Conservation (phyloP, 2,888 invertebrate genomes). For the Chironomus riparius region DNA sequence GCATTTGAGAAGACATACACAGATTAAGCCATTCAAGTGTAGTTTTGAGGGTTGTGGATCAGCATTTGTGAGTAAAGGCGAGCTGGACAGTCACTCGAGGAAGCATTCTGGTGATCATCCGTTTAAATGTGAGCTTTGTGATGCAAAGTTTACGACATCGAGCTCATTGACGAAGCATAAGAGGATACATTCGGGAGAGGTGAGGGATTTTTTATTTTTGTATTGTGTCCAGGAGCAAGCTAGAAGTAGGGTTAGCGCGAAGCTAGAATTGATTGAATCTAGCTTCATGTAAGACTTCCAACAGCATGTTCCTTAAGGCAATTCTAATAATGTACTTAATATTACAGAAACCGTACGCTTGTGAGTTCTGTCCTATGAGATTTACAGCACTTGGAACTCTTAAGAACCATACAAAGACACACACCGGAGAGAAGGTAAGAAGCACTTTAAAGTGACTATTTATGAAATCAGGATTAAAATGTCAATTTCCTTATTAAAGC, state of each 20-base stretch:
- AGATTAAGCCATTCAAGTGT: constrained; percentile 42
- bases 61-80: constrained; percentile 42
- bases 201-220: background rate
- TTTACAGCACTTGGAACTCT: constrained; percentile 50
- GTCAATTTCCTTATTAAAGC: constrained; percentile 37
- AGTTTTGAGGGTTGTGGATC: constrained; percentile 40
- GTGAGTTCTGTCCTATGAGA: constrained; percentile 50
- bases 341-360: constrained; percentile 47
- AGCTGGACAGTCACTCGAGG: background rate
- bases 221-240: too few species aligned
- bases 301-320: too few species aligned
- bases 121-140: constrained; percentile 47
- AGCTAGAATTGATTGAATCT: too few species aligned
- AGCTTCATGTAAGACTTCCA: too few species aligned
- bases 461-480: background rate
- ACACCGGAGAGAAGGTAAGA: constrained; percentile 46
- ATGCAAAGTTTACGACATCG: constrained; percentile 50
- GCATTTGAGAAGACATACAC: constrained; percentile 49
- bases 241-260: too few species aligned
- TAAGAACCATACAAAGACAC: constrained; percentile 49
- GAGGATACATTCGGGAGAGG: constrained; percentile 48
- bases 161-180: constrained; percentile 50
- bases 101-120: constrained; percentile 54
- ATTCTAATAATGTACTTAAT: too few species aligned
- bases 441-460: background rate